These are phyloP conservation scores for Morone chrysops DNA, from an alignment of 2,113 vertebrate genomes.

Conservation along the genomic window DNA sequence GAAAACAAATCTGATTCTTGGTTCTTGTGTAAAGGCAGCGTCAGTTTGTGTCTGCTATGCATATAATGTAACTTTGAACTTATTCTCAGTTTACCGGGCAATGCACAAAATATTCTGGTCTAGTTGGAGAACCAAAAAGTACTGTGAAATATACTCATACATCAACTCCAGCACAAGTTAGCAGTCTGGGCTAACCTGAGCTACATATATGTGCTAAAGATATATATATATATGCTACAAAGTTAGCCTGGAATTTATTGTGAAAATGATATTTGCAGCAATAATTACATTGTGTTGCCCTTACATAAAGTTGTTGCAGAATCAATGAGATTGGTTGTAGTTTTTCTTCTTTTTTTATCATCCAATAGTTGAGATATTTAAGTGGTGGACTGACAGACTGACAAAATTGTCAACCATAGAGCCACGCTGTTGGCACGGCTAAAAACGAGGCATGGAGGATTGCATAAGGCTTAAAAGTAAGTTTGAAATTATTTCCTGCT, in stretches of 20 bases:
- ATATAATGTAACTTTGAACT: not conserved
- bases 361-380: not conserved
- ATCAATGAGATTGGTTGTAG: not conserved
- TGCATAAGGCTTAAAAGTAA: not conserved
- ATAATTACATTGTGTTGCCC: not conserved
- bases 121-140: not conserved
- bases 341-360: not conserved
- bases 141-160: not conserved
- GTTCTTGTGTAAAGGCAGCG: constrained; percentile 7
- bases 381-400: too few species aligned
- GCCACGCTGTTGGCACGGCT: too few species aligned
- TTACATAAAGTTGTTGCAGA: not conserved
- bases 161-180: not conserved
- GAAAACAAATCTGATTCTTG: not conserved
- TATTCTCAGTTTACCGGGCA: constrained; percentile 3
- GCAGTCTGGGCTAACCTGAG: not conserved
- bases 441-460: too few species aligned
- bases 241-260: not conserved
- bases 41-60: constrained; percentile 13
- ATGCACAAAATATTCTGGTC: not conserved
- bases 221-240: too few species aligned
- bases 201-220: not conserved
- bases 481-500: not conserved
- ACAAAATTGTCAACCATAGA: too few species aligned
- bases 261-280: not conserved